Conservation (phyloP, 2,797 vertebrate species). For the Anas acuta region DNA sequence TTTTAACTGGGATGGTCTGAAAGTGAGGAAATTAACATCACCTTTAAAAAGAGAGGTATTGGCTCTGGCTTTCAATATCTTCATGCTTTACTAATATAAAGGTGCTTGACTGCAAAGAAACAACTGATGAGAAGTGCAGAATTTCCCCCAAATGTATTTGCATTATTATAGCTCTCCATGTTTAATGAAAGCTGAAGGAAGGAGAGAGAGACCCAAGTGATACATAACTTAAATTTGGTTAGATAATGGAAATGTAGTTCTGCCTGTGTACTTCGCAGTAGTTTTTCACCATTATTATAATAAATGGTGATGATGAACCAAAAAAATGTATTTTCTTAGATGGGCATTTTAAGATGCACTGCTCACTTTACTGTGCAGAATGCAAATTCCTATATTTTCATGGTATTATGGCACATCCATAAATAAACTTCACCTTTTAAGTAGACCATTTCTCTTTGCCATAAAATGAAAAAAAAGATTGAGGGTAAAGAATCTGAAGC, state of each 20-base stretch:
- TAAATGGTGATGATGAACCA: not conserved
- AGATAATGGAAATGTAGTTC: not conserved
- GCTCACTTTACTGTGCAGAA: not conserved
- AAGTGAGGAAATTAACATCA: slow-evolving; percentile 84
- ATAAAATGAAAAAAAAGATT: not conserved
- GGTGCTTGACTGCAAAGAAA: not conserved
- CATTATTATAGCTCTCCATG: not conserved
- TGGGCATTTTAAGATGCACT: not conserved
- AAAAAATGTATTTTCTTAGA: not conserved
- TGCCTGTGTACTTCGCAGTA: not conserved
- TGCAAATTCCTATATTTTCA: not conserved
- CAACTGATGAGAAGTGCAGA: not conserved
- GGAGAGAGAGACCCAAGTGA: not conserved
- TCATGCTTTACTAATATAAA: not conserved
- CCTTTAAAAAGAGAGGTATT: slow-evolving; percentile 91
- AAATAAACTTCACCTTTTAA: not conserved
- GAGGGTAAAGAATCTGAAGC: not conserved
- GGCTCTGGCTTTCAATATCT: not conserved
- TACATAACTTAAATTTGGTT: not conserved
- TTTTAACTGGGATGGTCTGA: slow-evolving; percentile 93
- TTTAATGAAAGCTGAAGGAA: not conserved
- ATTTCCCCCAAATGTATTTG: not conserved
- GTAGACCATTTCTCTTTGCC: not conserved
- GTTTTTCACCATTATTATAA: not conserved
- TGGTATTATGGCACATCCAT: not conserved